These are phyloP conservation scores for Vulpes lagopus DNA, from an alignment of 2,113 vertebrate species.

Conservation along the genomic window DNA sequence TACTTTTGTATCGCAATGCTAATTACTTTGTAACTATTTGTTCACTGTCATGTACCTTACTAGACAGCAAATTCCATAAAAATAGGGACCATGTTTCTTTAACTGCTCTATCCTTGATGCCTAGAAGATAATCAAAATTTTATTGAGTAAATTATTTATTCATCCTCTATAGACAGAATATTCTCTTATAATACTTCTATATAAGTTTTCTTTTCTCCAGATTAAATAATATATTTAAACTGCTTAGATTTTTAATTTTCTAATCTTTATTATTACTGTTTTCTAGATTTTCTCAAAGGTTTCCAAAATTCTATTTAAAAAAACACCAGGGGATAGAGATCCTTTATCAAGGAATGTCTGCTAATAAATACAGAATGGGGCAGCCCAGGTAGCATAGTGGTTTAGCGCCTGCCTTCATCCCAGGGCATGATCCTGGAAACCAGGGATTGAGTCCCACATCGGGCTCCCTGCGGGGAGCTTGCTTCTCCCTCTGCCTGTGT, in stretches of 20 bases:
- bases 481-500: too few relatives aligned
- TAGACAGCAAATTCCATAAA: background rate
- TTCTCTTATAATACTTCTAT: background rate
- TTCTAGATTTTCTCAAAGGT: conserved; percentile 29
- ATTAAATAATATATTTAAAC: background rate
- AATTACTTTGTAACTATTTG: background rate
- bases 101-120: background rate
- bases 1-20: background rate
- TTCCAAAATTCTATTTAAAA: conserved; percentile 11
- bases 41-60: background rate
- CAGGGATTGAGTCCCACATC: too few relatives aligned
- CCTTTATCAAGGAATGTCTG: background rate
- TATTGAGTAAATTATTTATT: background rate
- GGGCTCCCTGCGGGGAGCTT: too few relatives aligned
- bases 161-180: background rate
- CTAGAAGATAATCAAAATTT: background rate
- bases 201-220: conserved; percentile 9
- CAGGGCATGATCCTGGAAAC: too few relatives aligned
- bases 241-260: conserved; percentile 28
- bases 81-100: background rate
- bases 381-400: too few relatives aligned
- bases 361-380: background rate
- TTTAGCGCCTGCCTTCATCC: too few relatives aligned
- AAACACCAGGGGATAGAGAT: background rate
- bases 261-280: background rate